A percentile compares a stretch with the other conserved stretches of the same genome.
Conservation (phyloP, 2,113 vertebrate species). For the Pachypanchax playfairii region DNA sequence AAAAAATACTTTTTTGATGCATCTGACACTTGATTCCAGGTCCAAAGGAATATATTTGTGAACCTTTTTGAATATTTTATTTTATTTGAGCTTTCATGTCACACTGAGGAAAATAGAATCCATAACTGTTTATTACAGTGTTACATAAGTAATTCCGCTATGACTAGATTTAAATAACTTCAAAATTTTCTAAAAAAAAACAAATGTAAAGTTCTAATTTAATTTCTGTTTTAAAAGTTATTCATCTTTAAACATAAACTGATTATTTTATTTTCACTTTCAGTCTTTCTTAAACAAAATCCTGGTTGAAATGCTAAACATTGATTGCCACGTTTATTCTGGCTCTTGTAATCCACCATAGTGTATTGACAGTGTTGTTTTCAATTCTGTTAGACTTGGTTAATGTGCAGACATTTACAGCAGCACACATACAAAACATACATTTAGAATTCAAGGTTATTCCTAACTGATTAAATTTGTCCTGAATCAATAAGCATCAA, state of each 20-base stretch:
- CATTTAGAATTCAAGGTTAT: slow-evolving; percentile 43
- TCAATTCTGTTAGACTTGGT: slow-evolving; percentile 40
- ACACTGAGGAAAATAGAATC: too few species aligned
- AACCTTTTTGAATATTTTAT: too few species aligned
- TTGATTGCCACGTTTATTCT: background rate
- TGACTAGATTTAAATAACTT: too few species aligned
- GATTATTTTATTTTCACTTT: slow-evolving; percentile 26
- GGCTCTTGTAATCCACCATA: slow-evolving; percentile 4
- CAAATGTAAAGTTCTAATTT: too few species aligned
- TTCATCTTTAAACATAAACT: background rate
- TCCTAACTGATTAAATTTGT: slow-evolving; percentile 38
- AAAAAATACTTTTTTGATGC: too few species aligned
- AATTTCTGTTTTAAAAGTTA: too few species aligned
- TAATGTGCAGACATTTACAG: slow-evolving; percentile 34
- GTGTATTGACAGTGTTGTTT: slow-evolving; percentile 38
- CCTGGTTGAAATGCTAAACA: background rate
- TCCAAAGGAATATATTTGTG: too few species aligned
- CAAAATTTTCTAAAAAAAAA: too few species aligned
- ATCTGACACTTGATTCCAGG: too few species aligned
- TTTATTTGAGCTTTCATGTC: too few species aligned
- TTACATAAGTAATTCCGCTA: too few species aligned
- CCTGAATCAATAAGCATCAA: slow-evolving; percentile 60
- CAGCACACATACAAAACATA: slow-evolving; percentile 39
- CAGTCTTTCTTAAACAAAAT: slow-evolving; percentile 11
- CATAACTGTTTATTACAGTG: too few species aligned